These are phyloP conservation scores for Anabas testudineus DNA, from an alignment of 2,797 vertebrate species.

Conservation along the genomic window DNA sequence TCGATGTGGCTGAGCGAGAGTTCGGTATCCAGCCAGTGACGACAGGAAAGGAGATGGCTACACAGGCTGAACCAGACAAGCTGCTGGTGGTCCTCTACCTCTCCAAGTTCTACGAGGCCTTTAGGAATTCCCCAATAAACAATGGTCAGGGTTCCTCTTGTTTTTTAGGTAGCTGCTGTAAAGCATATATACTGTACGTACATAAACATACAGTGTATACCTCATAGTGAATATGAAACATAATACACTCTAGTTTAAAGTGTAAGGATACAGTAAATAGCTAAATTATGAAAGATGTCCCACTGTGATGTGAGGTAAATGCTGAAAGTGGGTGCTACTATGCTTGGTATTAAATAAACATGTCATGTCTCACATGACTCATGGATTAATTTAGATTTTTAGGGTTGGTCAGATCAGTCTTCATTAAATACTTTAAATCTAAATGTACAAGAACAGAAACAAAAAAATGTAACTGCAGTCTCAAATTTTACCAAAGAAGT, in stretches of 20 bases:
- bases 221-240: not conserved
- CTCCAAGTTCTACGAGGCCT: slow-evolving; percentile 94
- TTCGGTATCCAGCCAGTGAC: slow-evolving; percentile 94
- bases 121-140: slow-evolving; percentile 84
- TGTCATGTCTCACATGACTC: not conserved
- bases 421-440: not conserved
- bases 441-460: not conserved
- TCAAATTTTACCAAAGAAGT: not conserved
- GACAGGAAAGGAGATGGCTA: slow-evolving; percentile 91
- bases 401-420: not conserved
- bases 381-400: not conserved
- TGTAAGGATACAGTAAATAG: slow-evolving; percentile 2
- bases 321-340: not conserved
- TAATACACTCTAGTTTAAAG: not conserved
- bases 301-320: not conserved
- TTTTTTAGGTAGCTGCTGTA: not conserved
- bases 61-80: slow-evolving; percentile 88
- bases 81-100: slow-evolving; percentile 97
- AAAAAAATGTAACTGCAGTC: not conserved
- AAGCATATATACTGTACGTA: too few species aligned
- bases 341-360: not conserved
- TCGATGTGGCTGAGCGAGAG: slow-evolving; percentile 91
- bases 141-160: slow-evolving; percentile 78
- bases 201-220: not conserved
- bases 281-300: not conserved